Evolutionary conservation across 2,888 invertebrate genomes (phyloP).

Genomic region (Dynastes hyllus): DNA sequence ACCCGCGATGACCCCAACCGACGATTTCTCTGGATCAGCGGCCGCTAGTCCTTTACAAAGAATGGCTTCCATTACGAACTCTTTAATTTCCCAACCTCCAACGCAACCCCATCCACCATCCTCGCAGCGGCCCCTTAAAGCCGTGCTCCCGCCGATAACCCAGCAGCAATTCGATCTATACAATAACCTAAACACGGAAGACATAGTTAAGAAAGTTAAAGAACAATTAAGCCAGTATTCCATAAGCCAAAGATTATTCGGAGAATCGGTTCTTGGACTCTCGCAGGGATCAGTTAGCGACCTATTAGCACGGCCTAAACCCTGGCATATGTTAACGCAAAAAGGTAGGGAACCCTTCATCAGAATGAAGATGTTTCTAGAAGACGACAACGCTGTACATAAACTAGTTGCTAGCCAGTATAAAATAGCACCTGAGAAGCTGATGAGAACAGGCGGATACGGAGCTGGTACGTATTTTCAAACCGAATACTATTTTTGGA

Average conservation of each 20-base stretch:
- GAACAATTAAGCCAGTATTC: conserved; percentile 96
- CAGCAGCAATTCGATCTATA: conserved; percentile 99
- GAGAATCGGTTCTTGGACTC: conserved; percentile 96
- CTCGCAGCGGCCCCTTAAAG: conserved; percentile 92
- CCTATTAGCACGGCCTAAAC: conserved; percentile 96
- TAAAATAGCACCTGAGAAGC: conserved; percentile 97
- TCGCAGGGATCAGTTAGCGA: conserved; percentile 99
- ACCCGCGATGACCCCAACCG: conserved; percentile 86
- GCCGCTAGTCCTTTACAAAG: conserved; percentile 96
- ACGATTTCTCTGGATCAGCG: conserved; percentile 85
- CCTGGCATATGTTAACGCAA: conserved; percentile 99
- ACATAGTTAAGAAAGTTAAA: conserved; percentile 96
- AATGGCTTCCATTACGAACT: conserved; percentile 99
- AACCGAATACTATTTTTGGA: conserved; percentile 20
- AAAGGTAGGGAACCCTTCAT: conserved; percentile 98
- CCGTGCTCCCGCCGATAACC: conserved; percentile 97
- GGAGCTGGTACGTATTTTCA: conserved; percentile 81
- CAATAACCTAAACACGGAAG: conserved; percentile 98
- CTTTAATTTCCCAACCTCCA: conserved; percentile 92
- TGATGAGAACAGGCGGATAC: conserved; percentile 96
- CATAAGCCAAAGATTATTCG: conserved; percentile 98
- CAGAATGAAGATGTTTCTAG: conserved; percentile 97
- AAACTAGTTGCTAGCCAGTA: conserved; percentile 97
- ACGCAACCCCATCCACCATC: conserved; percentile 89
- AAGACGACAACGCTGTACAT: conserved; percentile 96